Conservation (phyloP, 2,113 vertebrate genomes). For the Gadus macrocephalus region DNA sequence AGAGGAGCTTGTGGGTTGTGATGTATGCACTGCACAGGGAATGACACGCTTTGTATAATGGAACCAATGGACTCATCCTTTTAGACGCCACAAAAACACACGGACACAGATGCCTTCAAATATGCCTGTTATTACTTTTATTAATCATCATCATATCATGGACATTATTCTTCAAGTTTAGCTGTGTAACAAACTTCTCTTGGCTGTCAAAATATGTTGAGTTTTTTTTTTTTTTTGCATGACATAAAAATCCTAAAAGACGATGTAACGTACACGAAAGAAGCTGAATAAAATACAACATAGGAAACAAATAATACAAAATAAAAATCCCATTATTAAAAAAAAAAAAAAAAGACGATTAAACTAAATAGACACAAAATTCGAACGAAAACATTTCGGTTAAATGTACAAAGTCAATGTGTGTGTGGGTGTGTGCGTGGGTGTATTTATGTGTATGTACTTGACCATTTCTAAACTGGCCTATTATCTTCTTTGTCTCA, state of each 20-base stretch:
- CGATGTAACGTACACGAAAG: conserved; percentile 52
- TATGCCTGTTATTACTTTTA: conserved; percentile 70
- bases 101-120: conserved; percentile 10
- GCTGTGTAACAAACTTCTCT: conserved; percentile 73
- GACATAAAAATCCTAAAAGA: conserved; percentile 56
- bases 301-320: conserved; percentile 48
- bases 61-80: too few relatives aligned
- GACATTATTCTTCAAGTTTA: conserved; percentile 73
- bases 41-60: too few relatives aligned
- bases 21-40: too few relatives aligned
- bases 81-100: not conserved
- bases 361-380: conserved; percentile 55
- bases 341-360: conserved; percentile 43
- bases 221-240: conserved; percentile 65
- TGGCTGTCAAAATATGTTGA: conserved; percentile 66
- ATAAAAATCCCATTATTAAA: conserved; percentile 30
- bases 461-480: conserved; percentile 57
- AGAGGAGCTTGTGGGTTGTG: too few relatives aligned
- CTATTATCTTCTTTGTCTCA: conserved; percentile 39
- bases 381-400: conserved; percentile 60
- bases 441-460: conserved; percentile 13
- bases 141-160: conserved; percentile 65
- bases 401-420: conserved; percentile 60
- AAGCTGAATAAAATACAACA: conserved; percentile 69
- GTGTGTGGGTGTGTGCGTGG: conserved; percentile 15